Evolutionary conservation across 2,888 invertebrate genomes (phyloP).

Genomic region (Rhagium mordax): DNA sequence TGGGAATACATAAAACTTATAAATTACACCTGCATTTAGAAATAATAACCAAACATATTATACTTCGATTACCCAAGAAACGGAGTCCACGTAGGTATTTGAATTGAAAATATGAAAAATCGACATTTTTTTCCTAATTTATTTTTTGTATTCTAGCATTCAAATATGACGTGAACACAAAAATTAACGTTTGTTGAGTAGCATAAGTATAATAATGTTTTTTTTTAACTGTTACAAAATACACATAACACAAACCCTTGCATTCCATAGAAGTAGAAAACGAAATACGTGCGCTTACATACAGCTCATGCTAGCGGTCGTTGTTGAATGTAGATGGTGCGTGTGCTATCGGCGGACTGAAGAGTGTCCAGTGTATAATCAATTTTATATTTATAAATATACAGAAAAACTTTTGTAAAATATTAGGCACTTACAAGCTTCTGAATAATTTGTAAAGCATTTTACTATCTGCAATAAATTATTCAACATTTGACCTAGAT

Average conservation of each 20-base stretch:
- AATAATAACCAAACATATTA: not conserved
- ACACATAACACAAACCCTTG: slow-evolving; percentile 2
- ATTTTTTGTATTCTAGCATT: too few relatives aligned
- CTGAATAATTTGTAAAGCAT: too few relatives aligned
- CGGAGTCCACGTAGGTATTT: too few relatives aligned
- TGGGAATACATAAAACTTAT: not conserved
- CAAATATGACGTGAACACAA: too few relatives aligned
- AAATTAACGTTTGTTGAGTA: too few relatives aligned
- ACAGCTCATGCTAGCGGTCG: slow-evolving; percentile 50
- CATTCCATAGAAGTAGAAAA: not conserved
- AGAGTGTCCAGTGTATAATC: slow-evolving; percentile 14
- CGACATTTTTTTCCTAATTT: too few relatives aligned
- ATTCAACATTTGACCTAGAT: too few relatives aligned
- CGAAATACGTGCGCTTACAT: slow-evolving; percentile 54
- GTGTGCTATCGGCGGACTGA: slow-evolving; percentile 60
- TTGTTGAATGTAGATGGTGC: slow-evolving; percentile 57
- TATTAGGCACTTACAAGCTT: slow-evolving; percentile 3
- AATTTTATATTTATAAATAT: not conserved
- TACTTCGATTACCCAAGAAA: too few relatives aligned
- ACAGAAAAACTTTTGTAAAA: not conserved
- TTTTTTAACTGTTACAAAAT: not conserved
- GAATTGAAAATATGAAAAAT: too few relatives aligned
- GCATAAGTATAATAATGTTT: too few relatives aligned
- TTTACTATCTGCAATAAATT: too few relatives aligned
- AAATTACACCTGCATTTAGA: not conserved